phyloP scores from a whole-genome alignment of 2,888 invertebrate genomes.

The Phytoseiulus persimilis region DNA sequence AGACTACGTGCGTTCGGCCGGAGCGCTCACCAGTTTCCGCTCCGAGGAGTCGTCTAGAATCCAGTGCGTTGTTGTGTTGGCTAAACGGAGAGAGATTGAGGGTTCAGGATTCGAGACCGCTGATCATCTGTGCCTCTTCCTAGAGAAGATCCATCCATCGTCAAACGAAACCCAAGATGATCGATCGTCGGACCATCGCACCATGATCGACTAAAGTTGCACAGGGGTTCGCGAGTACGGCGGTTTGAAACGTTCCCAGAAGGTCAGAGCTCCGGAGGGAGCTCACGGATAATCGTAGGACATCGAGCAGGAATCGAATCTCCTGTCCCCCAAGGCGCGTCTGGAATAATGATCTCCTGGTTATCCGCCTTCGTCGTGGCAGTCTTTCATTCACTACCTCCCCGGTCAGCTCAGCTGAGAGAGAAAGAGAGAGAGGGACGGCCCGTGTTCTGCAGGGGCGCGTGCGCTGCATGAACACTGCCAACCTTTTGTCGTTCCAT shows the following conservation, averaged over 20 bases:
- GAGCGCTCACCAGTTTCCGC: not conserved
- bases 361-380: too few relatives aligned
- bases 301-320: not conserved
- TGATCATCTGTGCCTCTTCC: not conserved
- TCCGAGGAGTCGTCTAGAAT: not conserved
- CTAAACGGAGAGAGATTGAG: not conserved
- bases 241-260: not conserved
- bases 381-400: too few relatives aligned
- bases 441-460: not conserved
- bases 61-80: not conserved
- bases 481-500: not conserved
- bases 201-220: not conserved
- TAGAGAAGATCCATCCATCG: not conserved
- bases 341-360: not conserved
- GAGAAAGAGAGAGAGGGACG: too few relatives aligned
- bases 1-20: not conserved
- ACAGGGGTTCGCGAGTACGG: not conserved
- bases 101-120: not conserved
- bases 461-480: not conserved
- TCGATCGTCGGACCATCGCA: not conserved
- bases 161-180: not conserved
- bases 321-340: not conserved
- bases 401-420: too few relatives aligned
- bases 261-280: not conserved
- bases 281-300: not conserved